A percentile compares a stretch with the other conserved stretches of the same genome.
phyloP scores from a whole-genome alignment of 2,797 vertebrate species.

The Macrochelys suwanniensis region DNA sequence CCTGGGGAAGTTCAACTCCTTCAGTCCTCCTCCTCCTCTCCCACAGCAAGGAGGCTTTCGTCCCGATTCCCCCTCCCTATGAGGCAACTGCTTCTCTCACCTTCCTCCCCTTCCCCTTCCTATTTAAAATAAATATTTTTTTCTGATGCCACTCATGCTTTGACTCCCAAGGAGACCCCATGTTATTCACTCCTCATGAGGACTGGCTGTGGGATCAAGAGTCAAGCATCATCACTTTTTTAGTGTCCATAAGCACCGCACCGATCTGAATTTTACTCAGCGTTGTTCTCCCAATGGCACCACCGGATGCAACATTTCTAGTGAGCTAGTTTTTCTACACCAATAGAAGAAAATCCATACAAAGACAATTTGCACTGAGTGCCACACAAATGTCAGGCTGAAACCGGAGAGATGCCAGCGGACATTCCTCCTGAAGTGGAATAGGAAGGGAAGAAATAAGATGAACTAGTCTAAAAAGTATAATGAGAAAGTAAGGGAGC shows the following conservation, averaged over 20 bases:
- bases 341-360: not conserved
- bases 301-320: not conserved
- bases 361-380: not conserved
- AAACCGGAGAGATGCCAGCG: not conserved
- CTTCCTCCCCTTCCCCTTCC: not conserved
- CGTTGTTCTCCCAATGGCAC: not conserved
- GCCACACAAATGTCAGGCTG: not conserved
- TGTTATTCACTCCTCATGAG: not conserved
- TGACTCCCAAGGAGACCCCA: not conserved
- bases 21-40: not conserved
- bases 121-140: not conserved
- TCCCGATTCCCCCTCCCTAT: not conserved
- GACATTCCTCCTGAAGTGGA: not conserved
- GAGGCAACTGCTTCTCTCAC: not conserved
- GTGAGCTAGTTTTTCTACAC: not conserved
- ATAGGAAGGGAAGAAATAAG: not conserved
- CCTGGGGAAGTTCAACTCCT: conserved; percentile 1
- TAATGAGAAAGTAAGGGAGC: not conserved
- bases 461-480: not conserved
- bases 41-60: not conserved
- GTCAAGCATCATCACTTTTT: not conserved
- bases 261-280: not conserved
- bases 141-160: not conserved
- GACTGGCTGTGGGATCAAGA: not conserved
- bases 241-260: not conserved